phyloP scores from a whole-genome alignment of 2,113 vertebrate genomes.

The Pollimyrus isidori region DNA sequence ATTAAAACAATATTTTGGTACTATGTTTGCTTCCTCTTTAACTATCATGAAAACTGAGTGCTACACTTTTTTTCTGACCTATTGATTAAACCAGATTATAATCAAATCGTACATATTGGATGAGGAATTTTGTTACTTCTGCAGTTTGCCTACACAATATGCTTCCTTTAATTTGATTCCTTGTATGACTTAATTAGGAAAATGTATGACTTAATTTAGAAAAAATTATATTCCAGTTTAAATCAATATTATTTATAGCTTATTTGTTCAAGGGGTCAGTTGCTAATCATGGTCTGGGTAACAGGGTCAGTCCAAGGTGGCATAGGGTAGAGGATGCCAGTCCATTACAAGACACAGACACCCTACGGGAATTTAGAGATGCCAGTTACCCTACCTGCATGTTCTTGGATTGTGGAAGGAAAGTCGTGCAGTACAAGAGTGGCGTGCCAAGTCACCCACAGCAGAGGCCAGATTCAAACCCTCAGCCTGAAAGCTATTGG shows the following conservation, averaged over 20 bases:
- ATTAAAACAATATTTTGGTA: not conserved
- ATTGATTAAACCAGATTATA: not conserved
- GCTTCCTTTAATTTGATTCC: not conserved
- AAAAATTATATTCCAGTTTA: not conserved
- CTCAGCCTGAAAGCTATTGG: not conserved
- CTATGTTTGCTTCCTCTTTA: not conserved
- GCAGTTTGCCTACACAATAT: not conserved
- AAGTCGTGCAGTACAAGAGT: not conserved
- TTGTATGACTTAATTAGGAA: not conserved
- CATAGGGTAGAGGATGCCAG: not conserved
- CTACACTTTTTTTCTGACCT: not conserved
- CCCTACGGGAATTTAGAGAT: not conserved
- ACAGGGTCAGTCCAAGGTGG: not conserved
- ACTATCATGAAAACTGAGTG: not conserved
- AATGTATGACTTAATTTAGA: not conserved
- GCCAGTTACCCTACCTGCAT: not conserved
- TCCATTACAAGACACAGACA: not conserved
- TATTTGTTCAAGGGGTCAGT: not conserved
- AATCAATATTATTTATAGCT: not conserved
- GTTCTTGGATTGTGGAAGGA: not conserved
- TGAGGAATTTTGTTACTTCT: not conserved
- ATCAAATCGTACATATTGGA: not conserved
- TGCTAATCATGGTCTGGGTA: not conserved
- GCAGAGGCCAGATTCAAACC: not conserved
- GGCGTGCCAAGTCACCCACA: not conserved